Base-by-base conservation (phyloP, 2,113 vertebrate genomes). In the Spea bombifrons region DNA sequence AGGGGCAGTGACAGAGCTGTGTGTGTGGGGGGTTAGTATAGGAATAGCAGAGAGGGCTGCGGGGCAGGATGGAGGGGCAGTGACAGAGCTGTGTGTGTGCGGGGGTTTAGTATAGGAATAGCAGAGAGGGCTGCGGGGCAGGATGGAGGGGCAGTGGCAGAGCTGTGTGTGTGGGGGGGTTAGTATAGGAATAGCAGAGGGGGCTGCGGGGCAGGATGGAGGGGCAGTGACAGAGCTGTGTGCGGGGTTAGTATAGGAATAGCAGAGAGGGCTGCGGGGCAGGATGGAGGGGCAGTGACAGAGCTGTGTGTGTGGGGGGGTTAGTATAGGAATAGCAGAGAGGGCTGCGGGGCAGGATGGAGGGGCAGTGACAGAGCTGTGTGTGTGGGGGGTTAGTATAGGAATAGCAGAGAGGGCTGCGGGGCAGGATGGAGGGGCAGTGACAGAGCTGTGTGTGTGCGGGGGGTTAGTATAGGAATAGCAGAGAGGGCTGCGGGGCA, bases 71-170 rank as follows among this genome's bases (percentile, higher is more conserved):
- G 61, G n/a, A 64, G 61, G 61, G 8, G 61, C 61, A 64, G 61
- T 64, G 61, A 64, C n/a, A 64, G 61, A 64, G 61, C 61, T 64
- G 61, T 64, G 61, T 64, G 61, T n/a, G n/a, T n/a, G n/a, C n/a
- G n/a, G n/a, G n/a, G 61, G 61, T 12, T 16, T 16, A 64, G 61
- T 64, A 64, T 4, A 64, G 61, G 61, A 64, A 64, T 64, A 64
- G 61, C 61, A 64, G 16, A 5, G 61, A 4, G 61, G n/a, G 61
- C 61, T 64, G 61, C 61, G 8, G 55, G 55, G 55, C 55, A 57
- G 55, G 55, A 57, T 57, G 55, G 55, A 57, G 55, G 55, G 7
- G 55, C 55, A 57, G 55, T 57, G 55, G 15, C 55, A 57, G 55
- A 10, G 55, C 55, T n/a, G 49, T 64, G 61, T 64, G 61, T 64